A percentile compares a stretch with the other conserved stretches of the same genome.
These are phyloP conservation scores for Mizuhopecten yessoensis DNA, from an alignment of 1,140 invertebrate species.

Conservation along the genomic window DNA sequence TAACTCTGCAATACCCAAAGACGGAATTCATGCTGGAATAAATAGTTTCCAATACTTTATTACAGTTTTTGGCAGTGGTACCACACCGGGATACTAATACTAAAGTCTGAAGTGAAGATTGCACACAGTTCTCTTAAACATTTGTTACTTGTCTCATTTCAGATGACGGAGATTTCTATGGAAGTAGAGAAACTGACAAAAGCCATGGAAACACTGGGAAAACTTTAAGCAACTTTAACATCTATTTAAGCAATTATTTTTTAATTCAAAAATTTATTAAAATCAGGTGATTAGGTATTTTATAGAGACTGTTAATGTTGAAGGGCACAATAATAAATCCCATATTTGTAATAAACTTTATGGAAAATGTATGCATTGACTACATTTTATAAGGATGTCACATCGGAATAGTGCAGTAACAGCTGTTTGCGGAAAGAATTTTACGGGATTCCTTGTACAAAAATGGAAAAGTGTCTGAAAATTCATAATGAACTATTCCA, in stretches of 20 bases:
- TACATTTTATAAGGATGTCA: background rate
- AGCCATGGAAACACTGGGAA: conserved; percentile 85
- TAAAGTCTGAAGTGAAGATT: no score
- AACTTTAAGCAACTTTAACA: conserved; percentile 50
- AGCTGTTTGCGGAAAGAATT: no score
- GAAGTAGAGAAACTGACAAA: conserved; percentile 89
- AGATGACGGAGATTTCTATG: conserved; percentile 85
- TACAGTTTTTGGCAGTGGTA: no score
- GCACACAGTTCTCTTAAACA: background rate
- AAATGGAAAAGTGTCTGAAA: no score
- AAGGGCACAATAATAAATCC: background rate
- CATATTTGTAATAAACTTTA: background rate
- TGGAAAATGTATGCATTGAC: background rate
- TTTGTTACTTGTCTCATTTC: conserved; percentile 64
- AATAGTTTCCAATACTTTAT: no score
- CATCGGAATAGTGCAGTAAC: background rate
- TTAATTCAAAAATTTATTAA: background rate
- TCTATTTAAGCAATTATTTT: background rate
- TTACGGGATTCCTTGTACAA: no score
- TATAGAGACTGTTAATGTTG: background rate
- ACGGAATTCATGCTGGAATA: no score
- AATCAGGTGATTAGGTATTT: background rate
- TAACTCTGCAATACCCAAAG: no score
- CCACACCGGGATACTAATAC: no score
- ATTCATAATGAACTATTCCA: no score